phyloP scores from a whole-genome alignment of 2,113 vertebrate species.

The Grammatotria lemairii region DNA sequence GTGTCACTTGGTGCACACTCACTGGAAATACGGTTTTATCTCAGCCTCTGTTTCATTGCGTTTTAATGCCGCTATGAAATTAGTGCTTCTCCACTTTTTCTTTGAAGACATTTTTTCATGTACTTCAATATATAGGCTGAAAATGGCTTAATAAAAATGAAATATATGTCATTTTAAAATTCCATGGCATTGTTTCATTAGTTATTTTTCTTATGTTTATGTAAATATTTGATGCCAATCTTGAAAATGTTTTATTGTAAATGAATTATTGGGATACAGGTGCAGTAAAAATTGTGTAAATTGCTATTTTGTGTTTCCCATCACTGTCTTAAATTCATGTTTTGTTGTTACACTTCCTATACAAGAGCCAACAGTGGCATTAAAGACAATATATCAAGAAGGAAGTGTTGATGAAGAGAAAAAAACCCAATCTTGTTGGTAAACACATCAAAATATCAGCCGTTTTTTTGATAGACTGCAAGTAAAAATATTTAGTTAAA shows the following conservation, averaged over 20 bases:
- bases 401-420: background rate
- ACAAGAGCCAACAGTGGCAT: background rate
- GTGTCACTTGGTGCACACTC: background rate
- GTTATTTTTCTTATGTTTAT: background rate
- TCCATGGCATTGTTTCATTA: background rate
- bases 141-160: background rate
- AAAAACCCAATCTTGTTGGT: accelerated
- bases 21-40: background rate
- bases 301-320: background rate
- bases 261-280: background rate
- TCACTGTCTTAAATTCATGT: background rate
- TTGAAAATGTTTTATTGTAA: background rate
- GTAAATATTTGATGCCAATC: background rate
- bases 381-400: background rate
- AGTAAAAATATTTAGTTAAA: background rate
- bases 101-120: background rate
- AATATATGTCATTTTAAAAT: background rate
- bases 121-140: background rate
- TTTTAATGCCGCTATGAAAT: background rate
- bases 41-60: background rate
- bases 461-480: background rate
- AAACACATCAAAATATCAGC: background rate
- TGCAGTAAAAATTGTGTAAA: background rate
- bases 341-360: background rate
- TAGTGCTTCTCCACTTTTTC: background rate